These are phyloP conservation scores for Agapornis canus DNA, from an alignment of 2,797 vertebrate species.

Conservation along the genomic window DNA sequence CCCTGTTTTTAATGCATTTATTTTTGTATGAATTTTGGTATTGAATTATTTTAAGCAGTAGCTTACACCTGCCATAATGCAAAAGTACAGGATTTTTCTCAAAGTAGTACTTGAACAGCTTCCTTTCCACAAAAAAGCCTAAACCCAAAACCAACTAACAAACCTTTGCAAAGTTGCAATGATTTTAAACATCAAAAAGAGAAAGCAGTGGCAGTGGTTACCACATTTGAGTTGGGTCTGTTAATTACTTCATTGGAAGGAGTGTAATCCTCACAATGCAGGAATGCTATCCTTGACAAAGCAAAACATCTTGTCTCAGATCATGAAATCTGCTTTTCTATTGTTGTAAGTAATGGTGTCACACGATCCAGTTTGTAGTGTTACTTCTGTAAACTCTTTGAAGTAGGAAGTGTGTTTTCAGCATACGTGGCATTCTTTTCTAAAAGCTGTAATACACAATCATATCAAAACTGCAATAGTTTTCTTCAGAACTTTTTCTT, in stretches of 20 bases:
- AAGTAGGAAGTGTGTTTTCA: neutral
- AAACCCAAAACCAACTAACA: neutral
- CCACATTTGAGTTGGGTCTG: neutral
- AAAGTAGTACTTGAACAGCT: neutral
- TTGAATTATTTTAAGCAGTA: neutral
- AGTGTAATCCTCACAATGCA: neutral
- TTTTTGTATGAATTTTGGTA: neutral
- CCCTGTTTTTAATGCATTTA: neutral
- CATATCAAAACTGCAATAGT: neutral
- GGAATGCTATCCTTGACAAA: neutral
- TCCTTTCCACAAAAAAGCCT: neutral
- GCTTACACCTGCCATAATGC: neutral
- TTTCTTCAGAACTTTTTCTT: neutral
- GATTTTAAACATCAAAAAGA: neutral
- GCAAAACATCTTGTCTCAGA: neutral
- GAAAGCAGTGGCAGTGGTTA: neutral
- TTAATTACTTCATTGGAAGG: neutral
- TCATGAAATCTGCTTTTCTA: neutral
- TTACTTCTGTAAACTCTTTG: neutral
- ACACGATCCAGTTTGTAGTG: neutral
- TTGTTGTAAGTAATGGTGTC: neutral
- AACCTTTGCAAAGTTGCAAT: neutral
- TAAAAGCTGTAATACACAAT: neutral
- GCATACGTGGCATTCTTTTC: neutral
- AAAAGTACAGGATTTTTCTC: neutral